Conservation (phyloP, 2,797 vertebrate genomes). For the Scolopax bukidnonensis region DNA sequence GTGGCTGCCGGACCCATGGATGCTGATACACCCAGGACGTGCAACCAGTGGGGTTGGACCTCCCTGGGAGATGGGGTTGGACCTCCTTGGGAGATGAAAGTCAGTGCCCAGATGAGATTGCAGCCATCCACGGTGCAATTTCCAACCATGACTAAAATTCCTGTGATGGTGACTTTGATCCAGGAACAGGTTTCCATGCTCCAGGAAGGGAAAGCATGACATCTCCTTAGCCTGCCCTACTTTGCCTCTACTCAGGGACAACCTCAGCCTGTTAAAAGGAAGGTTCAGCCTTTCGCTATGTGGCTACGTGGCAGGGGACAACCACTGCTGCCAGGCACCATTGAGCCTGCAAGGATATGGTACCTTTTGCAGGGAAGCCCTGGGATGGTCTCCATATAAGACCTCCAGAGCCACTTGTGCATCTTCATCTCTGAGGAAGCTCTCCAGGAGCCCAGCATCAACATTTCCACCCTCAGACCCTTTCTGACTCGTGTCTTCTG, state of each 20-base stretch:
- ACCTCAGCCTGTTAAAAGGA: neutral
- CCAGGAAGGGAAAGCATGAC: neutral
- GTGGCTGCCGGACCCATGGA: neutral
- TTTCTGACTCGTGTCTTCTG: neutral
- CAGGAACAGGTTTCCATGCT: neutral
- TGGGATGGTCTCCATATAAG: neutral
- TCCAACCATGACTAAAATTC: neutral
- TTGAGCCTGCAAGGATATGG: accelerated
- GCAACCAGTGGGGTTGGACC: neutral
- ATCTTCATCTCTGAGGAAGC: neutral
- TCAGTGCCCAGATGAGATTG: neutral
- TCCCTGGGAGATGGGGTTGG: neutral
- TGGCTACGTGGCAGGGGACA: neutral
- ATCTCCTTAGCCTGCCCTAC: neutral
- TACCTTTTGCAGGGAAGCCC: neutral
- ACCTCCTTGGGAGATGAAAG: neutral
- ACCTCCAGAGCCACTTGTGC: neutral
- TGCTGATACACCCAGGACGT: accelerated
- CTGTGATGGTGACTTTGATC: neutral
- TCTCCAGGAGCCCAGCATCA: neutral
- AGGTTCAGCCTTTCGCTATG: neutral
- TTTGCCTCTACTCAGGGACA: neutral
- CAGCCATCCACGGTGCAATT: neutral
- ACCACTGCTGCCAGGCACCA: neutral
- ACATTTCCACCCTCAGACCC: neutral